Base-by-base conservation (phyloP, 2,888 invertebrate species). In the Agapetus fuscipes region DNA sequence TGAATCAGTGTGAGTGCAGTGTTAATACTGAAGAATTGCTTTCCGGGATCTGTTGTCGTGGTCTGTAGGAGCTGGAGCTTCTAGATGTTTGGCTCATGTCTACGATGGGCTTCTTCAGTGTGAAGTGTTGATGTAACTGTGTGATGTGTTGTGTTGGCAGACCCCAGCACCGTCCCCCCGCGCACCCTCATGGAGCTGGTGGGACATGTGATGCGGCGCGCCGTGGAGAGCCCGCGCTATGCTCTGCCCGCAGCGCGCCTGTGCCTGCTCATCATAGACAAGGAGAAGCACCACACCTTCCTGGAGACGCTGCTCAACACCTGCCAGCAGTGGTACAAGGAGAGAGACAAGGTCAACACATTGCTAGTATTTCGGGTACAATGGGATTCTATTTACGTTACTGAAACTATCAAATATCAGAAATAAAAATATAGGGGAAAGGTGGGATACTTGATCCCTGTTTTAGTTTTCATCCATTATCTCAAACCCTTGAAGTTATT, bases 241-340 rank as follows among this genome's bases (percentile, higher is more conserved):
- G 85, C 87, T 30, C 76, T 86, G 56, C 80, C 88, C 15, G 86
- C 87, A 36, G 87, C 90, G 7, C 80, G 88, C 46, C 73, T 89
- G 49, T 90, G 89, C 61, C 80, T 89, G 53, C 79, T 81, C 43
- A 87, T 90, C 34, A 87, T 89, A 50, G 87, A 88, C 71, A 83
- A 81, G 60, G 91, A 91, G 65, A 78, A 78, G 53, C 83, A 82
- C 50, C 86, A 88, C 65, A 90, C 89, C 28, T 91, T 90, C 63
- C 71, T 90, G 53, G 91, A 91, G 66, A 85, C 88, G 25, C 69
- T 91, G 50, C 71, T 91, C 50, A 91, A 91, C 62, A 87, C 83
- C 27, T 89, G 88, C 61, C 85, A 89, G 60, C 88, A 89, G 62
- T 85, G 83, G 83, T 90, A 86, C 64, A 87, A 87, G 60, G 88